These are phyloP conservation scores for Ostrea edulis DNA, from an alignment of 1,140 invertebrate genomes.

Conservation along the genomic window DNA sequence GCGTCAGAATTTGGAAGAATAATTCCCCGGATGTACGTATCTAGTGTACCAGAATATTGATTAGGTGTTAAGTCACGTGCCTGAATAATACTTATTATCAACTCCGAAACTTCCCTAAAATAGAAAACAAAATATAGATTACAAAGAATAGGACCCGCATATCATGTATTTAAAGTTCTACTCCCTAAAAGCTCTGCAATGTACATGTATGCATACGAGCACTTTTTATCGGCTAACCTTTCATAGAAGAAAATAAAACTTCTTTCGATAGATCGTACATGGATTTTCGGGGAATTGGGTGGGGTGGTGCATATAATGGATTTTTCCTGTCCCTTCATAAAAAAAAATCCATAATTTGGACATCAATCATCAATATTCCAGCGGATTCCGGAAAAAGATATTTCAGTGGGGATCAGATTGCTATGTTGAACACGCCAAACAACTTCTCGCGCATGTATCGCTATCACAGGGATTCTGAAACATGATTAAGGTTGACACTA, in stretches of 20 bases:
- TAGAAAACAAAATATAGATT: not conserved
- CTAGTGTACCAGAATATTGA: constrained; percentile 82
- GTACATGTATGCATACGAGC: too few species aligned
- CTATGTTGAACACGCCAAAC: not conserved
- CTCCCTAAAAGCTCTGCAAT: too few species aligned
- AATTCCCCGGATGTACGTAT: constrained; percentile 88
- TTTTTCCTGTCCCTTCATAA: not conserved
- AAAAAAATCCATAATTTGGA: not conserved
- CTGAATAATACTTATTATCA: constrained; percentile 88
- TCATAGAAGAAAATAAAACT: too few species aligned
- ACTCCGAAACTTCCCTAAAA: constrained; percentile 85
- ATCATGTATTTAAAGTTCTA: not conserved
- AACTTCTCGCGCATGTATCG: not conserved
- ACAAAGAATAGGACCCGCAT: not conserved
- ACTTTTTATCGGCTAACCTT: too few species aligned
- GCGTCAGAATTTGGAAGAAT: constrained; percentile 86
- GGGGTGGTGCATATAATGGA: too few species aligned
- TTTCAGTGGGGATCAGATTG: not conserved
- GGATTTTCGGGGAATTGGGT: too few species aligned
- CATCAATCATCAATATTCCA: not conserved
- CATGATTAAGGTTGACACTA: not conserved
- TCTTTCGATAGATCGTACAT: too few species aligned
- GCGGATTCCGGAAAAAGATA: not conserved
- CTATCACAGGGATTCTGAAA: not conserved
- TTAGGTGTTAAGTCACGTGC: constrained; percentile 86